Evolutionary conservation across 2,113 vertebrate species (phyloP).

Genomic region (Pardalotus punctatus): DNA sequence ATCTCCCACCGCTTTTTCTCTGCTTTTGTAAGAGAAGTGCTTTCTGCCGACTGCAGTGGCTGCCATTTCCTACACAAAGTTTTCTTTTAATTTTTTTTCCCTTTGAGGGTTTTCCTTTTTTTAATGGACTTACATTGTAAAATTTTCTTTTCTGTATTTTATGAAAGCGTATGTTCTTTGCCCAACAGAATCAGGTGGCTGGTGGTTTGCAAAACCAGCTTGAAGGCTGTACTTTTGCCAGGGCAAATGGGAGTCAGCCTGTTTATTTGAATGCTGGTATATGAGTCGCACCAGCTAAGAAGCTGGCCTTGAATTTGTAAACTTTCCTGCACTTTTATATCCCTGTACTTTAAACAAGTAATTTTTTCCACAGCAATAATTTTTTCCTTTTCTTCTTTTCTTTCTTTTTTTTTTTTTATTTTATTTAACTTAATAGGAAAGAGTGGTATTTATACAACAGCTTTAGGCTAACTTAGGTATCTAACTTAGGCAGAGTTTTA

Average conservation of each 20-base stretch:
- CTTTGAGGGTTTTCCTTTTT: not conserved
- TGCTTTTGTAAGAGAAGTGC: not conserved
- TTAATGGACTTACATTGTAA: not conserved
- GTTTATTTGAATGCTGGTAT: conserved; percentile 32
- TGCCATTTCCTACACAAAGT: not conserved
- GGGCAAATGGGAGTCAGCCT: not conserved
- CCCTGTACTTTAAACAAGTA: conserved; percentile 16
- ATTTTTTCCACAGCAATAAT: conserved; percentile 7
- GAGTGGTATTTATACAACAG: not conserved
- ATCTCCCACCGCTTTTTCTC: not conserved
- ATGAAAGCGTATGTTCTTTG: not conserved
- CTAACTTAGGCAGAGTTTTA: not conserved
- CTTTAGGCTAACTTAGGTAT: conserved; percentile 26
- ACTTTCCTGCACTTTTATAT: conserved; percentile 15
- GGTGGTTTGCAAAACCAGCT: not conserved
- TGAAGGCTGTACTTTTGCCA: not conserved
- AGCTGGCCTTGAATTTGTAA: conserved; percentile 29
- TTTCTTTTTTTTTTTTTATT: not conserved
- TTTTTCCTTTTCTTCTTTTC: not conserved
- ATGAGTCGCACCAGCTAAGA: conserved; percentile 4
- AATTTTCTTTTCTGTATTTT: not conserved
- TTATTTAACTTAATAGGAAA: not conserved
- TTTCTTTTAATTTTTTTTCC: not conserved
- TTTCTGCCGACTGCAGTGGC: not conserved
- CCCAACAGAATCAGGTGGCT: not conserved